Evolutionary conservation across 2,113 vertebrate genomes (phyloP), one percentile per base, ranked within the genome.

Genomic region (Gallinago paraguaiae): DNA sequence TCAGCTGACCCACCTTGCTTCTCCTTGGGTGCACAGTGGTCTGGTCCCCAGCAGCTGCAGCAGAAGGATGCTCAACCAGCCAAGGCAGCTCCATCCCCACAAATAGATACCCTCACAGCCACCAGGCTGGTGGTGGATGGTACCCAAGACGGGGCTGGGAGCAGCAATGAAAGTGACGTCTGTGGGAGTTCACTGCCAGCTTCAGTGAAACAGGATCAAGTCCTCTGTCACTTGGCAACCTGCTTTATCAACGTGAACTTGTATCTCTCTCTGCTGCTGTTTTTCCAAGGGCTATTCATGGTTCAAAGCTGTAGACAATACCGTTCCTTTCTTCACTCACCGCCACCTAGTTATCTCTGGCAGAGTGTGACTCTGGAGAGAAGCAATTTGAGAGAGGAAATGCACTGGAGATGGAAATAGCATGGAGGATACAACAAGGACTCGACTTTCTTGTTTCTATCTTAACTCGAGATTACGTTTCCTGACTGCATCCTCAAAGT

Each of bases 201-300:
- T 50, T 75, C 88, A 89, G 81, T 65, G 93, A 91, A 94, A 94
- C 28, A 65, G 67, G 81, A 96, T 85, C 74, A 82, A 92, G 22
- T 43, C 83, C 65, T 76, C 59, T 76, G 91, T 95, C 95, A 96
- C 88, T 91, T 89, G 91, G 77, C 94, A 95, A 85, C 91, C 77
- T 4, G 10, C 86, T 93, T 96, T 96, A 97, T 97, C 96, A 79
- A 77, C 2, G 10, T 79, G 93, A 92, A 84, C 91, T 87, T 92
- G 83, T 95, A 95, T 92, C 95, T 96, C 84, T 79, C 68, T 54
- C 54, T 87, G 83, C 74, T 72, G 83, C 88, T 91, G 88, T 95
- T 96, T 96, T 95, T 93, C 91, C 95, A 93, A 94, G 95, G 65
- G 92, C 96, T 96, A 95, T 96, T 97, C 96, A 80, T 93, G 96